Evolutionary conservation across 1,140 invertebrate species (phyloP), one percentile per base, ranked within the genome.

Genomic region (Euwallacea similis): DNA sequence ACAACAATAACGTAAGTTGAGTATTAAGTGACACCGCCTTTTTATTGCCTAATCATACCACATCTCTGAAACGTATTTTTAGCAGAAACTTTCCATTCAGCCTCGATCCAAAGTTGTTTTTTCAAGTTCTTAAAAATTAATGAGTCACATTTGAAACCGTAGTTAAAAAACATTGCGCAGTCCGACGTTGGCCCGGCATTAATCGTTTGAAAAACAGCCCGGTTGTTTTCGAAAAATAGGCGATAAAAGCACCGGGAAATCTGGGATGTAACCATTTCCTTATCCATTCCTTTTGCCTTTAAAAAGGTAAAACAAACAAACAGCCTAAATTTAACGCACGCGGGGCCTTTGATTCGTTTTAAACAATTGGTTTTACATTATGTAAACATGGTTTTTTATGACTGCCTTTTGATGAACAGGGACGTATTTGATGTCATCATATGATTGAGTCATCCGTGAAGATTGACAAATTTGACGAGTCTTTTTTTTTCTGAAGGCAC

Each of bases 251-350:
- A 9, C 54, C 21, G 21, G 21, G n/a, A 8, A 64, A 50, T 41
- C 61, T 71, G 47, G 21, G 50, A 41, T 71, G 47, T 72, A 66
- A 33, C 65, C 46, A 21, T 56, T 68, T 73, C 66, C 71, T 68
- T 63, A 63, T 56, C 59, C 60, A 56, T 44, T 73, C 59, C 68
- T 33, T 63, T 46, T 42, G 66, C 67, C 60, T 43, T 62, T 56
- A 73, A 73, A 68, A 73, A 73, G 44, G 68, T 66, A 73, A 73
- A 46, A 63, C 63, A 69, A 73, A 73, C 62, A 73, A 73, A 73
- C 62, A 68, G 21, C 60, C 66, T 73, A 73, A 69, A 65, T 73
- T 42, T 73, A 69, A 63, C 9, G 4, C 4, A 33, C 21, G 61
- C 43, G 56, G 63, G 55, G 63, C 59, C 56, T 72, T 66, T 72